Evolutionary conservation across 2,797 vertebrate genomes (phyloP), one percentile per base, ranked within the genome.

Genomic region (Buphagus erythrorhynchus): DNA sequence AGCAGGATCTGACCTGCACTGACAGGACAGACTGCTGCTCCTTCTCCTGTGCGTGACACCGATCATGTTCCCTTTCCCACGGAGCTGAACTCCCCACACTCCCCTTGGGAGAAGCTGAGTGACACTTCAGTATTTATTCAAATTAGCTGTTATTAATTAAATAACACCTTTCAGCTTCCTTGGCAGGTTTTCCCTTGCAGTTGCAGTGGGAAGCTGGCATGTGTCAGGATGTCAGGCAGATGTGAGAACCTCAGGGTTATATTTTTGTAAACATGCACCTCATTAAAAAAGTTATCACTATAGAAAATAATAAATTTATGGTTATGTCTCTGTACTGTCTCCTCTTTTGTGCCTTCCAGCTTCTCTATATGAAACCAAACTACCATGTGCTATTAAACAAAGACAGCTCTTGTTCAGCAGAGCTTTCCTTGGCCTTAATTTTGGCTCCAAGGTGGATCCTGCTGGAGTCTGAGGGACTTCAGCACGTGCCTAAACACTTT

Each of bases 61-160:
- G 2, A 3, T 0, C 10, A 4, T 10, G 67, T 66, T 73, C 55
- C 48, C 46, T 9, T 67, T 75, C 78, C 78, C 54, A 6, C 0
- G 0, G 57, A 78, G 72, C 4, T 72, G 62, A 92, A 71, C 29
- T 31, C 68, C 11, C 28, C 14, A 4, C 43, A 28, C 68, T 82
- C 63, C 76, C 77, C 74, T 43, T 45, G 71, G 31, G 74, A 77
- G 62, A 24, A 68, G 54, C 84, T 15, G 89, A 83, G 43, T 45
- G 87, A 80, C 85, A 78, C 35, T 21, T 11, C 0, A 2, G 58
- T 42, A 52, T 72, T 86, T 83, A 72, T 48, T 87, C 79, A 72
- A 86, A 96, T 94, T 58, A 78, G 33, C 73, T 76, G 94, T 80
- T 88, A 81, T 91, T 96, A 96, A 86, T 95, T 95, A 94, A 94